Evolutionary conservation across 2,113 vertebrate genomes (phyloP), one percentile per base, ranked within the genome.

Genomic region (Mustela nigripes): DNA sequence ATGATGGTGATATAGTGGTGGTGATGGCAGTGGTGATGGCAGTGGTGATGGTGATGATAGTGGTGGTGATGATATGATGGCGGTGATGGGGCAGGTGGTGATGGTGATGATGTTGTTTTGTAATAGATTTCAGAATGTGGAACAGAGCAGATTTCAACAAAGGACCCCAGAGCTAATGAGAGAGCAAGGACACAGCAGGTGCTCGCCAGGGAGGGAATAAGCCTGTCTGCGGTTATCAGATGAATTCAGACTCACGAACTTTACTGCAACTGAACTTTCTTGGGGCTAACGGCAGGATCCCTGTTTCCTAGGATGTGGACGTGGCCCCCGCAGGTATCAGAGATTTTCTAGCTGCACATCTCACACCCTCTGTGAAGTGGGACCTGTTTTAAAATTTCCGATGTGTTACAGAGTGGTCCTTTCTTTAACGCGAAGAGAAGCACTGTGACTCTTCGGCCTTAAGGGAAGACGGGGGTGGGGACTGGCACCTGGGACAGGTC

Each of bases 71-170:
- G 36, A 4, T 22, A 4, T 39, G n/a, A 4, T 73, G 9, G 8
- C 6, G 71, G 4, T 12, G 31, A 0, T 45, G 8, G 2, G 19
- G 42, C 0, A 36, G 50, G 0, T 33, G 7, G 0, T 86, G n/a
- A 0, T 42, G 36, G 7, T 31, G 5, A 9, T 2, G 31, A 7
- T n/a, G 4, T 14, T 62, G 21, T 26, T 69, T 91, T 50, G 3
- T 21, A 26, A 19, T 48, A 2, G 21, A 56, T 60, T 79, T 69
- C 10, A 74, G 48, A 71, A 76, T 1, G 6, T 63, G 62, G 88
- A 67, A 0, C 12, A 45, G n/a, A 67, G 39, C 53, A 39, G 65
- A 80, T 73, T 36, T 83, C 26, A 65, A 50, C 33, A 76, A 36
- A 33, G 83, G 21, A 1, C 48, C 45, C 12, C 16, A 7, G 42